Base-by-base conservation (phyloP, 2,797 vertebrate genomes). In the Hyperoplus immaculatus region DNA sequence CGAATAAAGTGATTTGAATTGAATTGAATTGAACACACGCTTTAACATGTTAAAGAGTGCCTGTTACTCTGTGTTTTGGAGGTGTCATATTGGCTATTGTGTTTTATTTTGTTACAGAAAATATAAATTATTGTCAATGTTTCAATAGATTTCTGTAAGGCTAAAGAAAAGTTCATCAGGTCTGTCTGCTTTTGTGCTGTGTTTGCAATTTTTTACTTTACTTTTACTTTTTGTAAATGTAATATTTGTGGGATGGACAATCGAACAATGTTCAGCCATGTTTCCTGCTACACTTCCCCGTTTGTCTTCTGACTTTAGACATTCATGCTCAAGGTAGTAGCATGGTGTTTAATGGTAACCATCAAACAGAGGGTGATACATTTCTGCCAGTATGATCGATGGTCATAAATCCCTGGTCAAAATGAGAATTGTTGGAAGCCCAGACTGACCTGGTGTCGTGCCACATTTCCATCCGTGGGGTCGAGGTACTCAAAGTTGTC, bases 401-500 rank as follows among this genome's bases (percentile, higher is more conserved):
- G 29, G 29, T 29, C 29, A 29, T 29, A 29, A 29, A 29, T 29
- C 29, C 29, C 29, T 64, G 4, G 5, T 63, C 8, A 47, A 36
- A 62, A 47, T 47, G 15, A 49, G 45, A 16, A 36, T 64, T 39
- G 50, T n/a, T 15, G 12, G 50, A 18, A 18, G 21, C 56, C 11
- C 7, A 29, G 10, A 82, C 96, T 87, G 92, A 99, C 98, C 97
- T 99, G 98, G 95, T 98, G 98, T 89, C 97, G 97, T 89, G 96
- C 95, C 87, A 99, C 98, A 1, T 94, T 96, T 85, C 98, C 98
- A 86, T 99, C 98, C 94, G 99, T 97, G 0, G 98, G 98, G 94
- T 99, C 98, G 66, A 97, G 94, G 69, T 99, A 99, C 88, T 99
- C 97, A 65, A 98, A 99, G 94, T 97, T 98, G 92, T 98, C 97